These are phyloP conservation scores for Trachelus stipa DNA, from an alignment of 2,888 invertebrate genomes.

Conservation along the genomic window DNA sequence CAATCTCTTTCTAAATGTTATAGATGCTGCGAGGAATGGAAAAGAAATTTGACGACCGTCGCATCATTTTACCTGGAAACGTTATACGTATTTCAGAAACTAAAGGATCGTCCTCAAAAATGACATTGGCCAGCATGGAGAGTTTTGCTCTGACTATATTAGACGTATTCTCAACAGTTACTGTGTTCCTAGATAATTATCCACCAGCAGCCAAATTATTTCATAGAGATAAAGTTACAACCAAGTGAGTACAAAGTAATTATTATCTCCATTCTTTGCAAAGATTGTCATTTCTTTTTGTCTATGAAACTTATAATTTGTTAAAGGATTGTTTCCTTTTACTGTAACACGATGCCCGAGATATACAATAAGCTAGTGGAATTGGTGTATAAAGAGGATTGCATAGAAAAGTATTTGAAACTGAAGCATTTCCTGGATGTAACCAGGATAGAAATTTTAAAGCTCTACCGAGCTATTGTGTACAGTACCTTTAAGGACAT, in stretches of 20 bases:
- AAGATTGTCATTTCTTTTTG: neutral
- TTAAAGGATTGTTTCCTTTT: slow-evolving; percentile 80
- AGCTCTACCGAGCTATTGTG: slow-evolving; percentile 65
- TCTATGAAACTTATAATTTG: slow-evolving; percentile 24
- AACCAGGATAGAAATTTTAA: slow-evolving; percentile 68
- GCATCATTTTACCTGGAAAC: slow-evolving; percentile 44
- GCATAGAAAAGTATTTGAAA: slow-evolving; percentile 61
- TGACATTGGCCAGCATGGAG: slow-evolving; percentile 69
- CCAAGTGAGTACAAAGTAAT: slow-evolving; percentile 59
- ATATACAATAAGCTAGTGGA: slow-evolving; percentile 75
- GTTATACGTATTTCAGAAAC: slow-evolving; percentile 47
- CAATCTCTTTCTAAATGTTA: slow-evolving; percentile 18
- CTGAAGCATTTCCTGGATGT: slow-evolving; percentile 68
- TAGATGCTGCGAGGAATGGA: slow-evolving; percentile 63
- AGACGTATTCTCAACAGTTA: slow-evolving; percentile 78
- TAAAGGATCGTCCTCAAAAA: slow-evolving; percentile 35
- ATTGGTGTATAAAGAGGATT: slow-evolving; percentile 62
- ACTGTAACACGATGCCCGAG: slow-evolving; percentile 79
- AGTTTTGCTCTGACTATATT: slow-evolving; percentile 78
- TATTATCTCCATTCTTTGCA: slow-evolving; percentile 15
- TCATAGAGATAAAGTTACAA: slow-evolving; percentile 71
- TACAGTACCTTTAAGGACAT: slow-evolving; percentile 61
- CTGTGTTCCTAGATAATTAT: slow-evolving; percentile 77
- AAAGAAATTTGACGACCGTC: slow-evolving; percentile 49
- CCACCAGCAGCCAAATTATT: slow-evolving; percentile 70